Base-by-base conservation (phyloP, 92 coral and sea anemone genomes). In the Virgularia gustaviana region DNA sequence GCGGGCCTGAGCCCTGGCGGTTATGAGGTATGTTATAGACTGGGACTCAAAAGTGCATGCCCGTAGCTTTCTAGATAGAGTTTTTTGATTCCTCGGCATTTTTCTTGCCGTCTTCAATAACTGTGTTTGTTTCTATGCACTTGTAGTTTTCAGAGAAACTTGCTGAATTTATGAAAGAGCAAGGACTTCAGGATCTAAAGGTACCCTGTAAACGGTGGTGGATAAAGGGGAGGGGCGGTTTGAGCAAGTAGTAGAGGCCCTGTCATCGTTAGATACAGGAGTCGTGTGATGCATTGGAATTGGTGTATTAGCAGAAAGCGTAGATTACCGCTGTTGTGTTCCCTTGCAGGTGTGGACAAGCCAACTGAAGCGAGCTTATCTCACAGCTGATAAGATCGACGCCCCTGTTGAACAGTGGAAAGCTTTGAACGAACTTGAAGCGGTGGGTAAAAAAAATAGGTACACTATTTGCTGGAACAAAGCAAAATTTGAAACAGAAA, bases 11-110 rank as follows among this genome's bases (percentile, higher is more conserved):
- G 90, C 6, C 65, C 74, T 10, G 79, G 89, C 43, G 98, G 98
- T 34, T 90, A 89, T 37, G 91, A 92, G 96, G 98, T 92, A 16
- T n/a, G n/a, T n/a, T n/a, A n/a, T n/a, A n/a, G n/a, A n/a, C n/a
- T n/a, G n/a, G n/a, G n/a, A n/a, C n/a, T n/a, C n/a, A n/a, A n/a
- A n/a, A n/a, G n/a, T n/a, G n/a, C n/a, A n/a, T n/a, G n/a, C n/a
- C n/a, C n/a, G n/a, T n/a, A n/a, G n/a, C n/a, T n/a, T n/a, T n/a
- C 9, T 4, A n/a, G 16, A 28, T 41, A 16, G 9, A 41, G 47
- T 41, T 9, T 41, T 9, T n/a, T 41, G 9, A 16, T 9, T 9
- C 47, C 47, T n/a, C 47, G n/a, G 47, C 47, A 9, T 9, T 6
- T 36, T 57, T 76, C 47, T 22, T 20, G n/a, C 6, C 22, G 28